Evolutionary conservation across 1,140 invertebrate genomes (phyloP).

Genomic region (Chironomus striatipennis): DNA sequence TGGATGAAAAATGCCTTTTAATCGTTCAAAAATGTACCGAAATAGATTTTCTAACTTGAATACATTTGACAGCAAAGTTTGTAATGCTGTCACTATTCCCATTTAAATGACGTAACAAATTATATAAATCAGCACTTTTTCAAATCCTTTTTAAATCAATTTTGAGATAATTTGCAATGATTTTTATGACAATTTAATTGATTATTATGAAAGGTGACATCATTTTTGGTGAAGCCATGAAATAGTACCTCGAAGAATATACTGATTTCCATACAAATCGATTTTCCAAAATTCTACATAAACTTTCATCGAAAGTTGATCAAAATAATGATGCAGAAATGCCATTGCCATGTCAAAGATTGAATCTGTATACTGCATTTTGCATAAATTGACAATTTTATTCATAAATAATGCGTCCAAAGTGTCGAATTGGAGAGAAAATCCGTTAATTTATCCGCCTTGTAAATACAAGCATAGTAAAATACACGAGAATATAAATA

Average conservation of each 20-base stretch:
- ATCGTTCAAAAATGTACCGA: too few relatives aligned
- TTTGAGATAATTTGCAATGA: background rate
- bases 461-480: background rate
- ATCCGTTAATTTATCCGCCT: background rate
- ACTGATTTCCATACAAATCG: background rate
- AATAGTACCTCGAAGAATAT: background rate
- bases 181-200: background rate
- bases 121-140: too few relatives aligned
- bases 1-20: too few relatives aligned
- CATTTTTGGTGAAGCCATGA: background rate
- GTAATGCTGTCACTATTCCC: too few relatives aligned
- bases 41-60: too few relatives aligned
- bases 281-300: conserved; percentile 14
- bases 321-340: background rate
- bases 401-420: background rate
- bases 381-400: background rate
- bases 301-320: background rate
- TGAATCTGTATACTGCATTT: background rate
- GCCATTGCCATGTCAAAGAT: background rate
- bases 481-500: background rate
- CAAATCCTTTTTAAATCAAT: background rate
- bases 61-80: too few relatives aligned
- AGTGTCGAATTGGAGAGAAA: background rate
- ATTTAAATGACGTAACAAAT: too few relatives aligned
- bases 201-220: background rate